Conservation (phyloP, 2,888 invertebrate genomes). For the Cheilosia vernalis region DNA sequence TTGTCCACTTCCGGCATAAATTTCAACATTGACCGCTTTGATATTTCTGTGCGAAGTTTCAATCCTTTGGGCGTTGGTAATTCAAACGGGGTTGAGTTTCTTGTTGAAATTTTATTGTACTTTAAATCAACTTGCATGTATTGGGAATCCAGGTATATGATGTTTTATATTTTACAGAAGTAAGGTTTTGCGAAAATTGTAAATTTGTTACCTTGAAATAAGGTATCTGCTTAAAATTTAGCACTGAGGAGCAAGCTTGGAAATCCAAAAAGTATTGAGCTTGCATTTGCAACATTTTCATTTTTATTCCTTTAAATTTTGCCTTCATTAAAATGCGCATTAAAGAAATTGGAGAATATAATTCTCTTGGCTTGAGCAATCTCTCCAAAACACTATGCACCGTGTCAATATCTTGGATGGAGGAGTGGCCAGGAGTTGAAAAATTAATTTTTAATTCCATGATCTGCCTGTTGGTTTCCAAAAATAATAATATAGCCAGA, state of each 20-base stretch:
- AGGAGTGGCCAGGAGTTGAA: slow-evolving; percentile 10
- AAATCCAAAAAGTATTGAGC: slow-evolving; percentile 17
- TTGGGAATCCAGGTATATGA: background rate
- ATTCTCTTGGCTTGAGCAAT: background rate
- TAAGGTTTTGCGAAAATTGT: background rate
- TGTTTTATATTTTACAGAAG: slow-evolving; percentile 10
- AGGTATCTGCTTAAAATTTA: slow-evolving; percentile 4
- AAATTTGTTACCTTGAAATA: slow-evolving; percentile 20
- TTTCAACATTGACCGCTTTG: too few species aligned
- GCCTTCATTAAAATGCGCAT: background rate
- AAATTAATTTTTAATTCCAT: background rate
- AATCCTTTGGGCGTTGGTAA: too few species aligned
- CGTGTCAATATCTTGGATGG: slow-evolving; percentile 1
- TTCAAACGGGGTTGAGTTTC: too few species aligned
- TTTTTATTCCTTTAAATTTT: background rate
- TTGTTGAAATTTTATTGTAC: too few species aligned
- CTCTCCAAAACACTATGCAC: too few species aligned
- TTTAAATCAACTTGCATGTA: background rate
- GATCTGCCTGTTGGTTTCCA: background rate
- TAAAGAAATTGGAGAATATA: background rate
- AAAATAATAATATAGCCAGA: background rate
- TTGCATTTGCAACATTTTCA: slow-evolving; percentile 6
- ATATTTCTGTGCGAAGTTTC: too few species aligned
- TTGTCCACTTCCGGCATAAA: too few species aligned
- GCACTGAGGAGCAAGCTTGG: background rate